Base-by-base conservation (phyloP, 1,140 invertebrate species). In the Drosophila persimilis region DNA sequence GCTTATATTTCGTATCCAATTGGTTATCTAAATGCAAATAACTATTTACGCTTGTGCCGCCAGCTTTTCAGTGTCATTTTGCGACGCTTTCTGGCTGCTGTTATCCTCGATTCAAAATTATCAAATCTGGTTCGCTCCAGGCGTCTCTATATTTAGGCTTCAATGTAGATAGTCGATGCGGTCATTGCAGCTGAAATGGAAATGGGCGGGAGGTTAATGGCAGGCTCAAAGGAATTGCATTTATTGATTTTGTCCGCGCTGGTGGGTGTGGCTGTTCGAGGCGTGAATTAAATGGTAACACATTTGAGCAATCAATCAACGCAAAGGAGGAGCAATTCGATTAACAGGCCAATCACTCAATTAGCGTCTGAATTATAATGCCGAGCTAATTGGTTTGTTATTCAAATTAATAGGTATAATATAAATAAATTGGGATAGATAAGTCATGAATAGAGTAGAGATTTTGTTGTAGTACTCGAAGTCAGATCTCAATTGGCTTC, bases 31-130 rank as follows among this genome's bases (percentile, higher is more conserved):
- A 41, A 26, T 41, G 63, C 52, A 60, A 75, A 50, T 61, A 46
- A 60, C 59, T 83, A 86, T 86, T 88, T 88, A 62, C 78, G 83
- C 64, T 88, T 88, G 52, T 88, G 75, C 24, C 83, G 74, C 83
- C 83, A 88, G 35, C 66, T 77, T 79, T 83, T 88, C 29, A 55
- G 57, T 83, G 66, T 77, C 83, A 88, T 88, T 70, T 88, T 75
- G 71, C 50, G 57, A 54, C 24, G 50, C 9, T 63, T 69, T 43
- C 31, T 6, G 24, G 17, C 29, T 61, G 3, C 35, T 46, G 65
- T 31, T 48, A 26, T 39, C 35, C 35, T 13, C 35, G 3, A 13
- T n/a, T 11, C 31, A 11, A 64, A 72, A 35, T 56, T 44, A 73
- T 73, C 48, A 62, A 56, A 46, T 20, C 15, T 2, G 50, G 9